These are phyloP conservation scores for Zoanthus solanderi DNA, from an alignment of 92 coral and sea anemone genomes.

Conservation along the genomic window DNA sequence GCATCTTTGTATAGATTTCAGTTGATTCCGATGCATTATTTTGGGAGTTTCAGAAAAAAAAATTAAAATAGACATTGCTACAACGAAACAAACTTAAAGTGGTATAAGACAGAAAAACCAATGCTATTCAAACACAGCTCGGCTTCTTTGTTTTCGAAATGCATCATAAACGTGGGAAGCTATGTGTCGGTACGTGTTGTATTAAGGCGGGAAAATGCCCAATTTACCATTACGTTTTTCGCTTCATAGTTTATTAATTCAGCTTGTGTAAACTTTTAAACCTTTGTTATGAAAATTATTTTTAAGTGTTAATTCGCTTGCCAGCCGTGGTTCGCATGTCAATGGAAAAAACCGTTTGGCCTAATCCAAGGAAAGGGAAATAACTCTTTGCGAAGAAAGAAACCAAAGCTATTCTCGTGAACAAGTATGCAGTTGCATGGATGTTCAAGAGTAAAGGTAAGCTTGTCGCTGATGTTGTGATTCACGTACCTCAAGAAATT, in stretches of 20 bases:
- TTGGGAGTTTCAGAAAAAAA: neutral
- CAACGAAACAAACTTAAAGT: neutral
- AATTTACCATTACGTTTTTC: neutral
- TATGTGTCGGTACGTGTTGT: conserved; percentile 13
- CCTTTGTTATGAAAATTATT: conserved; percentile 1
- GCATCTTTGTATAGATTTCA: conserved; percentile 39
- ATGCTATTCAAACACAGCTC: neutral
- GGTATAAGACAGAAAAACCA: neutral
- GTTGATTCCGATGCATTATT: conserved; percentile 6
- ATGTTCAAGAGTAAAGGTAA: conserved; percentile 49
- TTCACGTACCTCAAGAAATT: conserved; percentile 40
- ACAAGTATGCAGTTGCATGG: conserved; percentile 47
- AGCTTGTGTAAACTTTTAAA: conserved; percentile 25
- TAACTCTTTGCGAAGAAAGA: conserved; percentile 38
- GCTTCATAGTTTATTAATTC: neutral
- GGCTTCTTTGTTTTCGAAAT: conserved; percentile 31
- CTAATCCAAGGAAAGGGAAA: conserved; percentile 29
- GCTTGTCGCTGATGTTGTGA: conserved; percentile 53
- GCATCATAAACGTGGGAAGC: conserved; percentile 5
- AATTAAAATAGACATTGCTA: conserved; percentile 44
- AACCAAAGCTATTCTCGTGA: conserved; percentile 31
- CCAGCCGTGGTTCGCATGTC: conserved; percentile 38
- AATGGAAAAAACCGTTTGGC: conserved; percentile 10
- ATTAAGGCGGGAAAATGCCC: neutral
- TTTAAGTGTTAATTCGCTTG: conserved; percentile 19